Base-by-base conservation (phyloP, 2,888 invertebrate species). In the Drosophila phalerata region DNA sequence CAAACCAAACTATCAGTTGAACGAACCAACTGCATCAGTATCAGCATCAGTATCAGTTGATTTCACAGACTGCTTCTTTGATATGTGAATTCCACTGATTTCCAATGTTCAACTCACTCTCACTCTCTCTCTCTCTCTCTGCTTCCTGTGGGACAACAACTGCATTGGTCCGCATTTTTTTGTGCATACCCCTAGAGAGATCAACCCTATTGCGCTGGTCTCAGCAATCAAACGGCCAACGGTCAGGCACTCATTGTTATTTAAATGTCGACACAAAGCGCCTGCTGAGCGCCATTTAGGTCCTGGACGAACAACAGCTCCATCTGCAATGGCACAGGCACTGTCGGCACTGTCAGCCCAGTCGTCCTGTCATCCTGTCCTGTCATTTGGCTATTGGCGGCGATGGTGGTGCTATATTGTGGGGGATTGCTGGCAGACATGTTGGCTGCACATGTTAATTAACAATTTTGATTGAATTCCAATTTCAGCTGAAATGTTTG, bases 391-490 rank as follows among this genome's bases (percentile, higher is more conserved):
- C 11, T 40, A 58, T 43, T 45, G 47, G 53, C 37, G 48, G 49
- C 25, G 11, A 22, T 22, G 49, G 22, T 19, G 34, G 13, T 13
- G 9, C 11, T 5, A 30, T 10, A 8, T 9, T 11, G 15, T 15
- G 22, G 42, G n/a, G 19, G 30, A 17, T 51, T 51, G 55, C 42
- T 55, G 57, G 30, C 73, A 42, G 62, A 69, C 69, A 43, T 65
- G 68, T 55, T 69, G 42, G 61, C 62, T 57, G 78, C 82, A 89
- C 88, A 88, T 89, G 88, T 88, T 88, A 88, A 88, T 88, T 88
- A 88, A 88, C 88, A 88, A 88, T 85, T 86, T 88, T 81, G 88
- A 85, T 88, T 88, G 85, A 88, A 88, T 88, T 88, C 88, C 85
- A 83, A 82, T 88, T 81, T 77, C 57, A 77, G 76, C 67, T 77